Percentiles rank a stretch among this genome's conserved stretches.
Evolutionary conservation across 2,888 invertebrate species (phyloP).

Genomic region (Incurvaria masculella): DNA sequence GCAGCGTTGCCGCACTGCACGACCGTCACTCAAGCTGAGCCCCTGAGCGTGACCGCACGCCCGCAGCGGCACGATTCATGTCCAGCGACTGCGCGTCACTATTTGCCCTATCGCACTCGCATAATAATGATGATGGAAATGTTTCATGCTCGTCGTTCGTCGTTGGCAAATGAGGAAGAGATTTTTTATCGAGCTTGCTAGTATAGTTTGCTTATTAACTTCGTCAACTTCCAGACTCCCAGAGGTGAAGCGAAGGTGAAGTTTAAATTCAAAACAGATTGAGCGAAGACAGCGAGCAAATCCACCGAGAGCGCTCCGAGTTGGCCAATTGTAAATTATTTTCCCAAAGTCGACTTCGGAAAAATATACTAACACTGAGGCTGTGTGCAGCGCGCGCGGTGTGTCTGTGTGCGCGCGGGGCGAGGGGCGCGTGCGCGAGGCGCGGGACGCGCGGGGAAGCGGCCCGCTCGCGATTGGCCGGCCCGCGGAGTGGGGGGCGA

Average conservation of each 20-base stretch:
- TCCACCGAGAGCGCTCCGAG: not conserved
- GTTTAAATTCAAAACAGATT: too few relatives aligned
- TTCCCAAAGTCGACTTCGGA: not conserved
- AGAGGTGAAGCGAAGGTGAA: too few relatives aligned
- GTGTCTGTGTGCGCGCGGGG: slow-evolving; percentile 9
- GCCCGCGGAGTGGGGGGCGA: slow-evolving; percentile 37
- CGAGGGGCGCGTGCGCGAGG: slow-evolving; percentile 25
- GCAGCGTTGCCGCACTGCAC: not conserved
- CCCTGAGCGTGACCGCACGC: not conserved
- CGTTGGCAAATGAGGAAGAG: too few relatives aligned
- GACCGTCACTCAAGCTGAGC: not conserved
- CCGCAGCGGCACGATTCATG: not conserved
- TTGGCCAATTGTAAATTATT: not conserved
- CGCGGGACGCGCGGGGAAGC: slow-evolving; percentile 20
- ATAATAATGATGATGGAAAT: too few relatives aligned
- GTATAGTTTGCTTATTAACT: too few relatives aligned
- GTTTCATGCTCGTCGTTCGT: too few relatives aligned
- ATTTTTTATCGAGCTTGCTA: too few relatives aligned
- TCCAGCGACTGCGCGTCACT: too few relatives aligned
- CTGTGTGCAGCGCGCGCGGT: too few relatives aligned
- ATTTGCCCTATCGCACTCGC: too few relatives aligned
- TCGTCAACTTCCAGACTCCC: too few relatives aligned
- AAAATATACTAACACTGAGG: too few relatives aligned
- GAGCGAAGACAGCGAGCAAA: not conserved
- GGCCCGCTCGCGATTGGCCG: slow-evolving; percentile 10